phyloP scores from a whole-genome alignment of 92 coral and sea anemone genomes.

The Nematostella vectensis region DNA sequence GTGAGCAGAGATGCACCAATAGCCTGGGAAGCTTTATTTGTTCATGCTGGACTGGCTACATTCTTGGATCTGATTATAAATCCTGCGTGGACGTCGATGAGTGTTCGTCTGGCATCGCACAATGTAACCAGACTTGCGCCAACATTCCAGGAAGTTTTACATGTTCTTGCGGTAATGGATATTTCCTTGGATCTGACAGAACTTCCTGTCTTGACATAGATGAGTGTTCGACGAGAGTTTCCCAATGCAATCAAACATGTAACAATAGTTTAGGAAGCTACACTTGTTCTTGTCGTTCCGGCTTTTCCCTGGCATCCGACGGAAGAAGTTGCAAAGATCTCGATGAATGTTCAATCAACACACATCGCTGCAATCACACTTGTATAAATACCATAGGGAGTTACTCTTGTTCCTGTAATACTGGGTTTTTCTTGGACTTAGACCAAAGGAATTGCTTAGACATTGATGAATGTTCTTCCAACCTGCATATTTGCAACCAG shows the following conservation, averaged over 20 bases:
- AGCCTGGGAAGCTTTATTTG: slow-evolving; percentile 6
- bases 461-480: slow-evolving; percentile 3
- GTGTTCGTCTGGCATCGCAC: neutral
- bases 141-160: slow-evolving; percentile 1
- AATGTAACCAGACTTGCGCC: slow-evolving; percentile 5
- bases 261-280: neutral
- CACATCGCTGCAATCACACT: slow-evolving; percentile 52
- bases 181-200: neutral
- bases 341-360: slow-evolving; percentile 56
- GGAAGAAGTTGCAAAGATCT: slow-evolving; percentile 3
- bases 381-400: slow-evolving; percentile 82
- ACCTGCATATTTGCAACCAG: slow-evolving; percentile 4
- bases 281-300: neutral
- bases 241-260: neutral
- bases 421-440: slow-evolving; percentile 31
- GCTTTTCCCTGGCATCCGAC: neutral
- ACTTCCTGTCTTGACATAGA: neutral
- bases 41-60: slow-evolving; percentile 6
- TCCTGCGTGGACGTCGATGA: slow-evolving; percentile 11
- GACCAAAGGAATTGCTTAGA: neutral
- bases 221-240: neutral
- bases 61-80: neutral
- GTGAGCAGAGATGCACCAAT: slow-evolving; percentile 6
- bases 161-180: neutral
- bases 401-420: slow-evolving; percentile 58